phyloP scores from a whole-genome alignment of 1,140 invertebrate genomes.

The Hycleus phaleratus region DNA sequence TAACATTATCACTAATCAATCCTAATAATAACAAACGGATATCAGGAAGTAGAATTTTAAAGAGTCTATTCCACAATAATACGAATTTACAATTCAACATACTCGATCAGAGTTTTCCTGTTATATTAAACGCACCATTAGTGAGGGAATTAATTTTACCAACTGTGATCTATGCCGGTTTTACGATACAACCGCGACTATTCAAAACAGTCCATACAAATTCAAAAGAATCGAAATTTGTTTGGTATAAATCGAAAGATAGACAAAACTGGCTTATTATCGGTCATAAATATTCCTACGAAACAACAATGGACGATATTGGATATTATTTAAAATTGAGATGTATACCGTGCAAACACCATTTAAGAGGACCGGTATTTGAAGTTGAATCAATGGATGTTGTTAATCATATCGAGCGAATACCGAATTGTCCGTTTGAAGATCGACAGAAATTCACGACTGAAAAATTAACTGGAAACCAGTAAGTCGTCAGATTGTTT shows the following conservation, averaged over 20 bases:
- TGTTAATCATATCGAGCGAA: conserved; percentile 56
- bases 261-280: conserved; percentile 50
- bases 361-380: conserved; percentile 47
- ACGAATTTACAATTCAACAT: conserved; percentile 3
- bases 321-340: conserved; percentile 56
- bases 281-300: conserved; percentile 50
- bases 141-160: conserved; percentile 57
- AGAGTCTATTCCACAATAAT: not conserved
- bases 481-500: conserved; percentile 20
- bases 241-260: conserved; percentile 53
- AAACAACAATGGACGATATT: conserved; percentile 49
- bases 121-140: conserved; percentile 70
- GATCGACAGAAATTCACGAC: conserved; percentile 62
- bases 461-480: conserved; percentile 43
- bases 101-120: conserved; percentile 45
- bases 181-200: conserved; percentile 63
- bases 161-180: conserved; percentile 59
- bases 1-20: not conserved
- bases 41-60: not conserved
- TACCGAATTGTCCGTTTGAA: conserved; percentile 65
- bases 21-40: no score
- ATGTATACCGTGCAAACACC: conserved; percentile 51
- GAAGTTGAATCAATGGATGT: conserved; percentile 48
- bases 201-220: conserved; percentile 55
- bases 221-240: conserved; percentile 49